Conservation (phyloP, 2,113 vertebrate species). For the Grammomys surdaster region DNA sequence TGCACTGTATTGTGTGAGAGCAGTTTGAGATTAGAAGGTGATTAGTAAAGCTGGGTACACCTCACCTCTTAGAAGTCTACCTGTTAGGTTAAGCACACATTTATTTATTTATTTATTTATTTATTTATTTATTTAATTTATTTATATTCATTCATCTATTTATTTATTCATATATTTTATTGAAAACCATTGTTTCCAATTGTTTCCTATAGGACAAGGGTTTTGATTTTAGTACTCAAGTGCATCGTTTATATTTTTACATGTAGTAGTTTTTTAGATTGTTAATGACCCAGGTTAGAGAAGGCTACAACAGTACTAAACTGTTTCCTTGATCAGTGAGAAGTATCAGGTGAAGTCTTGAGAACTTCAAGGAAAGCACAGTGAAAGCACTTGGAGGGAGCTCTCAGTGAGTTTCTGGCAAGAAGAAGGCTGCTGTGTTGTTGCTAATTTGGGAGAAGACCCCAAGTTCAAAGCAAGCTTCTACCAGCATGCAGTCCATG, state of each 20-base stretch:
- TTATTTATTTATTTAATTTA: background rate
- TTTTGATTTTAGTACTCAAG: background rate
- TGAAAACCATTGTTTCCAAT: background rate
- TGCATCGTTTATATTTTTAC: background rate
- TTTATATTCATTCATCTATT: background rate
- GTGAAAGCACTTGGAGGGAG: background rate
- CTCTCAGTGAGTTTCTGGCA: background rate
- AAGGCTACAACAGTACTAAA: background rate
- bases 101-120: background rate
- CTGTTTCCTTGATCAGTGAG: background rate
- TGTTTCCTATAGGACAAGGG: background rate
- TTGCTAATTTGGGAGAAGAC: background rate
- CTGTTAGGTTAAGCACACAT: background rate
- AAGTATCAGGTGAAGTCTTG: background rate
- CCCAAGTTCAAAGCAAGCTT: background rate
- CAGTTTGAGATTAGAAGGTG: constrained; percentile 60
- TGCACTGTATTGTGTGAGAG: constrained; percentile 11
- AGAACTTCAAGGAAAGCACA: background rate
- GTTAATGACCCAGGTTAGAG: background rate
- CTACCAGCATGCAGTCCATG: background rate
- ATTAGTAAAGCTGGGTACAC: background rate
- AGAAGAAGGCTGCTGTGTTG: background rate
- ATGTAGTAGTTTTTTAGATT: background rate
- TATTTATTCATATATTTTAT: background rate
- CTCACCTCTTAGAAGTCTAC: background rate